A percentile compares a stretch with the other conserved stretches of the same genome.
These are phyloP conservation scores for Penaeus chinensis DNA, from an alignment of 1,140 invertebrate genomes.

Conservation along the genomic window DNA sequence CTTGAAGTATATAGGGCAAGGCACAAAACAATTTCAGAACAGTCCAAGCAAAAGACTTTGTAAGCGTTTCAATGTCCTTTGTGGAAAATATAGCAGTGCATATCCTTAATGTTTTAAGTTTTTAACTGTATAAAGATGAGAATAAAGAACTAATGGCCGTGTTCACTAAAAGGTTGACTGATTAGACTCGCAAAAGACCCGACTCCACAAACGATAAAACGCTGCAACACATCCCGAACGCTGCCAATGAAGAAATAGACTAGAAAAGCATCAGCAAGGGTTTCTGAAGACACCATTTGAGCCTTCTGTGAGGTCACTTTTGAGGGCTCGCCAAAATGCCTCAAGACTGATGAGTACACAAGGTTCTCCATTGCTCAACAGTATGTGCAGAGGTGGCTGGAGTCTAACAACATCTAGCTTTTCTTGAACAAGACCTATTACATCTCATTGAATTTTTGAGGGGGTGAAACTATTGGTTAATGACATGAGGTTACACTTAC, in stretches of 20 bases:
- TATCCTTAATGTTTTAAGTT: conserved; percentile 6
- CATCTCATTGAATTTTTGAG: no score
- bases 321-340: no score
- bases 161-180: conserved; percentile 19
- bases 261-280: no score
- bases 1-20: conserved; percentile 43
- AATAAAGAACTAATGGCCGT: conserved; percentile 26
- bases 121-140: conserved; percentile 5
- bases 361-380: no score
- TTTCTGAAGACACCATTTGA: no score
- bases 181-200: neutral
- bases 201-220: neutral
- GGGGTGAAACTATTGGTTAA: no score
- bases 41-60: conserved; percentile 36
- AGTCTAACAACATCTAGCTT: no score
- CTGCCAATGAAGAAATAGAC: neutral
- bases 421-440: no score
- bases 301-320: no score
- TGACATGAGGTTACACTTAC: neutral
- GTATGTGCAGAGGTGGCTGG: no score
- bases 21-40: conserved; percentile 54
- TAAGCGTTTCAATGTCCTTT: conserved; percentile 16
- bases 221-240: neutral
- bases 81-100: conserved; percentile 27
- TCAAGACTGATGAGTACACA: no score